Conservation (phyloP, 2,888 invertebrate genomes). For the Yponomeuta evonymella region DNA sequence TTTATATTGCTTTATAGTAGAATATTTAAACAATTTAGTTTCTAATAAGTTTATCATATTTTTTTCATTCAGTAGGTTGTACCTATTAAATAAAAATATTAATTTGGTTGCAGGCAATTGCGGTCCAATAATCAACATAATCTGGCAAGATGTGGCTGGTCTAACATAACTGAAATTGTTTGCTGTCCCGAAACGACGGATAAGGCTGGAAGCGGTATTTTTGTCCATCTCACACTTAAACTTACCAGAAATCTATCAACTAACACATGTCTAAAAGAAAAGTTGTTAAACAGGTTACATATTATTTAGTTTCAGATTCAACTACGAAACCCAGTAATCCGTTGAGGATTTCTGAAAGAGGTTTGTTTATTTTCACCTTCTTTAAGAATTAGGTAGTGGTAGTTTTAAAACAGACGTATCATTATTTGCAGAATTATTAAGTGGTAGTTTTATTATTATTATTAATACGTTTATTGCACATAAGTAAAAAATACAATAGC, state of each 20-base stretch:
- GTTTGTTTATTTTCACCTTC: slow-evolving; percentile 27
- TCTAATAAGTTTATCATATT: too few species aligned
- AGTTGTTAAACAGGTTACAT: slow-evolving; percentile 28
- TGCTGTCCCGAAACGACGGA: slow-evolving; percentile 54
- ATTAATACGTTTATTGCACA: too few species aligned
- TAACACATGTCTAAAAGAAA: slow-evolving; percentile 20
- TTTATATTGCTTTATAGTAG: too few species aligned
- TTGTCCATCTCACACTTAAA: slow-evolving; percentile 17
- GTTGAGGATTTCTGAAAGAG: slow-evolving; percentile 44
- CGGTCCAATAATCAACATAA: slow-evolving; percentile 35
- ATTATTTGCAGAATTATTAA: slow-evolving; percentile 3
- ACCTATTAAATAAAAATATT: too few species aligned
- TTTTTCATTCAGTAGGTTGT: too few species aligned
- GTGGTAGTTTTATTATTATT: slow-evolving; percentile 15
- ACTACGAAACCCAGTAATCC: neutral
- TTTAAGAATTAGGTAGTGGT: neutral
- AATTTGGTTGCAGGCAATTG: slow-evolving; percentile 36
- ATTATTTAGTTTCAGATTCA: slow-evolving; percentile 22
- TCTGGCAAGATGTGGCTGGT: slow-evolving; percentile 62
- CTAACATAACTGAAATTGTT: slow-evolving; percentile 54
- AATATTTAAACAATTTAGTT: too few species aligned
- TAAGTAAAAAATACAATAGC: too few species aligned
- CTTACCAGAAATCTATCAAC: slow-evolving; percentile 17
- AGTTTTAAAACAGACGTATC: slow-evolving; percentile 1
- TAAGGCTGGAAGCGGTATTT: slow-evolving; percentile 35